phyloP scores from a whole-genome alignment of 2,888 invertebrate species.

The Micropterix aruncella region DNA sequence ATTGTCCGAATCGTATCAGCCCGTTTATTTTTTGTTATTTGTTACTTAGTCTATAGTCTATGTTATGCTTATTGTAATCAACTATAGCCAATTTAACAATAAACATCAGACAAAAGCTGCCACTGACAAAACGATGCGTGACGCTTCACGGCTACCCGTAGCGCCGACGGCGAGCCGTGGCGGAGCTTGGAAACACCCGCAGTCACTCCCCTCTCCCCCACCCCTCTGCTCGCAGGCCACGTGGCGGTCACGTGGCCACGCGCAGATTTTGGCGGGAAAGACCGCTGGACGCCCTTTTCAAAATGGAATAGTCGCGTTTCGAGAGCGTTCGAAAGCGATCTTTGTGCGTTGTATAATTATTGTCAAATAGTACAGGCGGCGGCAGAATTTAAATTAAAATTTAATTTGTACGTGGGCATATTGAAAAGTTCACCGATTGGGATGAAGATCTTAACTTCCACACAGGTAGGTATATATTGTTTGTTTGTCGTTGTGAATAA shows the following conservation, averaged over 20 bases:
- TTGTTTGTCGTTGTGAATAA: too few relatives aligned
- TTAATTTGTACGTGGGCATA: too few relatives aligned
- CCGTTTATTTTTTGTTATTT: too few relatives aligned
- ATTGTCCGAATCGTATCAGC: too few relatives aligned
- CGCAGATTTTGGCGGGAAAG: not conserved
- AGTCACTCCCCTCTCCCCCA: not conserved
- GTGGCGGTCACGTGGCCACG: not conserved
- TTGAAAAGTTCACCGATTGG: too few relatives aligned
- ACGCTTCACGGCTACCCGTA: not conserved
- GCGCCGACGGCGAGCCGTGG: not conserved
- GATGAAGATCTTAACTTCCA: too few relatives aligned
- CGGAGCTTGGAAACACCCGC: conserved; percentile 1
- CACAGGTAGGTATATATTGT: too few relatives aligned
- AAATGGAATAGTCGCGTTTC: not conserved
- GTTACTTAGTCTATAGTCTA: too few relatives aligned
- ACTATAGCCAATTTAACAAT: not conserved
- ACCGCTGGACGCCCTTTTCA: not conserved
- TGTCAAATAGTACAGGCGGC: not conserved
- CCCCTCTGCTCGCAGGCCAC: not conserved
- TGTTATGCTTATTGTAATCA: too few relatives aligned
- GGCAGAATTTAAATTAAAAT: too few relatives aligned
- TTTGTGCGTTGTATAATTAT: not conserved
- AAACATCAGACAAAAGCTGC: not conserved
- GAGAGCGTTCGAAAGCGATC: not conserved
- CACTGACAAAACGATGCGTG: not conserved